A percentile compares a stretch with the other conserved stretches of the same genome.
These are phyloP conservation scores for Tolypeutes matacus DNA, from an alignment of 2,797 vertebrate species.

Conservation along the genomic window DNA sequence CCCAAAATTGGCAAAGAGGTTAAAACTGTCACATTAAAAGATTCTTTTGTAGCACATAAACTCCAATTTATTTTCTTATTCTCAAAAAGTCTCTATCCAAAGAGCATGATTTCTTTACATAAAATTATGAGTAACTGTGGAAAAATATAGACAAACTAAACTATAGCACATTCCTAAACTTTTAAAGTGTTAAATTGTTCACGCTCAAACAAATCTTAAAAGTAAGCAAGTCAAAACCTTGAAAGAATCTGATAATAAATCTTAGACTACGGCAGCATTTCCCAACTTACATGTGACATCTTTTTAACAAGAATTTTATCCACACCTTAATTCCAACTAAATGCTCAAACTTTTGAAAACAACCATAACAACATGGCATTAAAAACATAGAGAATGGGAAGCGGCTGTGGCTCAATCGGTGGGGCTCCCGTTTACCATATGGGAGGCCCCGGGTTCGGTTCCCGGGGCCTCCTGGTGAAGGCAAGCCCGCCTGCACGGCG, in stretches of 20 bases:
- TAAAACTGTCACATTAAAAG: conserved; percentile 18
- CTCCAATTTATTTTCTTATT: conserved; percentile 25
- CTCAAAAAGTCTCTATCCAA: conserved; percentile 64
- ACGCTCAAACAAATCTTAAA: conserved; percentile 77
- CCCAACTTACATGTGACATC: conserved; percentile 72
- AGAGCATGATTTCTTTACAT: conserved; percentile 59
- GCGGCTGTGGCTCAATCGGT: no score
- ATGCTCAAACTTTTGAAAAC: conserved; percentile 69
- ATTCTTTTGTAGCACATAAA: not conserved
- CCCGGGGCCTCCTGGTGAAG: no score
- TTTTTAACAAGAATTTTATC: conserved; percentile 68
- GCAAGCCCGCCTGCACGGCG: no score
- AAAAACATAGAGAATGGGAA: no score
- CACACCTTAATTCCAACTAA: conserved; percentile 78
- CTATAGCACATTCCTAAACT: conserved; percentile 67
- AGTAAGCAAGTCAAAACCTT: conserved; percentile 69
- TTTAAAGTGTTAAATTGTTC: conserved; percentile 71
- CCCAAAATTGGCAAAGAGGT: conserved; percentile 34
- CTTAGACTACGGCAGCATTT: conserved; percentile 67
- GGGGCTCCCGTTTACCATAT: no score
- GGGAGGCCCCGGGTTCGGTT: no score
- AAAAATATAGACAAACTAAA: conserved; percentile 67
- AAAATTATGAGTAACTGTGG: conserved; percentile 48
- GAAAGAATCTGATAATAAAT: conserved; percentile 72
- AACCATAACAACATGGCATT: conserved; percentile 44